Evolutionary conservation across 2,888 invertebrate species (phyloP), one percentile per base, ranked within the genome.

Genomic region (Hymenopus coronatus): DNA sequence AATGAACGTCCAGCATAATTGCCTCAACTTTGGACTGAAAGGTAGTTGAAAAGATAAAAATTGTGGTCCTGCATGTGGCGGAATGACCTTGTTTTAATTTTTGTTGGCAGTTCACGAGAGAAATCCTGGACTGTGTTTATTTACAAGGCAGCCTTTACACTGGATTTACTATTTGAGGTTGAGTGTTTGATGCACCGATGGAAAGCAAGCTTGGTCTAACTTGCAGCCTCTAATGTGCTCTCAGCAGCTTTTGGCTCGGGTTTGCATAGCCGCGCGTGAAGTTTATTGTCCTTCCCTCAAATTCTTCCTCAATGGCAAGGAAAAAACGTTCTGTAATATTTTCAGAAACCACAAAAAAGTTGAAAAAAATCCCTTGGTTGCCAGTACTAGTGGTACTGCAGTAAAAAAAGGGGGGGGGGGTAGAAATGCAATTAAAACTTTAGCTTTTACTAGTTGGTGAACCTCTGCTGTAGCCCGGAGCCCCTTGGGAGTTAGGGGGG

Each of bases 401-500:
- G 86, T 70, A 86, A 86, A 81, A 86, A 40, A 85, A 28, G 82
- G 85, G 25, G 81, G 87, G 25, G 82, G 85, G 25, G 81, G 87
- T 85, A 40, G 84, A 85, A 88, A 88, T 82, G 85, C 88, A 88
- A 88, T 88, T 88, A 88, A 88, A 88, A 88, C 88, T 88, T 88
- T 85, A 85, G 88, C 88, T 85, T 88, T 85, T 88, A 82, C 88
- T 88, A 46, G 88, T 28, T 86, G 86, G 86, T 86, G 86, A 81
- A 28, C 81, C 81, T 81, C 30, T 20, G 30, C 54, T 27, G 46
- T 54, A 27, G 85, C 54, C 85, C 46, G 20, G 9, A 27, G 20
- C 85, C 30, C 28, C n/a, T 27, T 46, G 85, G 85, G 85, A 85
- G 27, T n/a, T 15, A n/a, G 20, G 40, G 54, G 9, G 84, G 33